Evolutionary conservation across 2,888 invertebrate genomes (phyloP).

Genomic region (Rotaria sp.): DNA sequence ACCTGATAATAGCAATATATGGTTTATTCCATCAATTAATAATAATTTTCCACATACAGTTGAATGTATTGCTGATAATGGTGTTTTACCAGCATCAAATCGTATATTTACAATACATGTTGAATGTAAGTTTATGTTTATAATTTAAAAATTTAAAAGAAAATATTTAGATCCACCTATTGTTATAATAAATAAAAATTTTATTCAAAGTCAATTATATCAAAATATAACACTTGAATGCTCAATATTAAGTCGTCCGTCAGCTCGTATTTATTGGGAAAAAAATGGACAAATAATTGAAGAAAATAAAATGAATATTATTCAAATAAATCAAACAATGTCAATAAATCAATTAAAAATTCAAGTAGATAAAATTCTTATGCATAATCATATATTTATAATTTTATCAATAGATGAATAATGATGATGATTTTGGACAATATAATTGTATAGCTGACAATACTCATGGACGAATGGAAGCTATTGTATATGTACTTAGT

Average conservation of each 20-base stretch:
- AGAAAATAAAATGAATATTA: not conserved
- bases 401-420: not conserved
- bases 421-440: slow-evolving; percentile 5
- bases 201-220: not conserved
- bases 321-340: not conserved
- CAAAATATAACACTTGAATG: not conserved
- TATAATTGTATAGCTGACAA: slow-evolving; percentile 22
- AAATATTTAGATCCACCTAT: not conserved
- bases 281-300: not conserved
- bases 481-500: not conserved
- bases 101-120: slow-evolving; percentile 36
- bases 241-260: not conserved
- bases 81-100: slow-evolving; percentile 37
- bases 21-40: not conserved
- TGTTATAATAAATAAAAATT: not conserved
- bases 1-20: not conserved
- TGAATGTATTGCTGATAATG: slow-evolving; percentile 40
- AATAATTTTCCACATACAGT: not conserved
- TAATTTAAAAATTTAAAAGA: too few relatives aligned
- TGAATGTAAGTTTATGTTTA: slow-evolving; percentile 21
- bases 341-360: not conserved
- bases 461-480: not conserved
- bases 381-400: not conserved
- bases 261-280: not conserved
- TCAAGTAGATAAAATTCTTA: not conserved